phyloP scores from a whole-genome alignment of 2,113 vertebrate species.

The Tachuris rubrigastra region DNA sequence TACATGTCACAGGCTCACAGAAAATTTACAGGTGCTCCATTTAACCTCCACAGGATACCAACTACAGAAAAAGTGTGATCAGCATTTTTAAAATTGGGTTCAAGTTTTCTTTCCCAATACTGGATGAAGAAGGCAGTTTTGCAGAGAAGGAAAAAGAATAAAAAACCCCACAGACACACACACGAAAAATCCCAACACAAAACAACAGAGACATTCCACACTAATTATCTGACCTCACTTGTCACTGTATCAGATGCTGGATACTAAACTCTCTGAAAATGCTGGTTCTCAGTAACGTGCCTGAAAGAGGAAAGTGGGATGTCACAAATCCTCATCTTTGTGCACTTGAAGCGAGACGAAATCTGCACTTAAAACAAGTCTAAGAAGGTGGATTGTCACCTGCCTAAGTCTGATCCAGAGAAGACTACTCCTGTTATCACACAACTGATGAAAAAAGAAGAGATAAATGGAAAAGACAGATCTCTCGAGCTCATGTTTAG shows the following conservation, averaged over 20 bases:
- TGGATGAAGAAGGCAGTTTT: neutral
- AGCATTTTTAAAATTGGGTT: neutral
- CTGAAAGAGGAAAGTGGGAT: neutral
- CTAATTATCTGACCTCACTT: neutral
- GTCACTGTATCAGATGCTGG: neutral
- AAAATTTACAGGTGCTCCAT: neutral
- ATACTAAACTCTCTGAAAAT: neutral
- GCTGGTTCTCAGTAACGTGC: accelerated
- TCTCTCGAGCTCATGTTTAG: neutral
- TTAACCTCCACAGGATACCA: neutral
- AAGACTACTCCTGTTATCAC: neutral
- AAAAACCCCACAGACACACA: no score
- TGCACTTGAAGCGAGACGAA: neutral
- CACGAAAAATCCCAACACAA: neutral
- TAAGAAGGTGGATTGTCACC: neutral
- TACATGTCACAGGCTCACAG: neutral
- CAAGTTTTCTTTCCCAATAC: neutral
- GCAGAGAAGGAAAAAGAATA: accelerated
- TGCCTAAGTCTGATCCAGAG: neutral
- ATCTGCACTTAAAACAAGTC: neutral
- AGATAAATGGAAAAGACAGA: neutral
- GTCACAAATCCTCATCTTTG: neutral
- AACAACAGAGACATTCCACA: neutral
- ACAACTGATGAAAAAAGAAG: neutral
- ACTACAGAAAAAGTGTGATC: neutral